A percentile compares a stretch with the other conserved stretches of the same genome.
Evolutionary conservation across 2,888 invertebrate genomes (phyloP).

Genomic region (Ennomos erosarius): DNA sequence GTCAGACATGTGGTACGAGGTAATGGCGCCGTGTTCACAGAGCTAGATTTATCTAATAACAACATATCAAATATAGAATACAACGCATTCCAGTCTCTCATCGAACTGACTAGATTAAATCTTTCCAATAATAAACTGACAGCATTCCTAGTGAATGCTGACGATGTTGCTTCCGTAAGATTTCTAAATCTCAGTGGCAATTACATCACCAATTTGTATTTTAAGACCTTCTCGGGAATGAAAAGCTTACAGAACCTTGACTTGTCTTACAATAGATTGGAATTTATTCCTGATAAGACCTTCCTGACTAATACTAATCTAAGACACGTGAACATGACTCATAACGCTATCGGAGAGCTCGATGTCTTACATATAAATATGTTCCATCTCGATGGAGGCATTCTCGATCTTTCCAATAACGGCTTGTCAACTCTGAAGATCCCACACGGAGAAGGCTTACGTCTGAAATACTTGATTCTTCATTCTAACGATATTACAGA

Average conservation of each 20-base stretch:
- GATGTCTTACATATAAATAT: constrained; percentile 58
- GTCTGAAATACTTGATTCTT: constrained; percentile 57
- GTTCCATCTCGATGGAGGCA: constrained; percentile 69
- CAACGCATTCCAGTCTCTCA: constrained; percentile 67
- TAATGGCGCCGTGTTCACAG: constrained; percentile 52
- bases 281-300: constrained; percentile 61
- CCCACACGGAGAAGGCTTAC: constrained; percentile 59
- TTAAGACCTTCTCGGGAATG: constrained; percentile 66
- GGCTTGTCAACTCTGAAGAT: constrained; percentile 58
- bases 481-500: constrained; percentile 68
- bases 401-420: constrained; percentile 72
- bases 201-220: constrained; percentile 56
- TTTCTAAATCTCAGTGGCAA: constrained; percentile 71
- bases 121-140: constrained; percentile 65
- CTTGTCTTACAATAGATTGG: constrained; percentile 65
- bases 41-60: constrained; percentile 72
- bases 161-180: constrained; percentile 59
- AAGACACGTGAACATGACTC: constrained; percentile 66
- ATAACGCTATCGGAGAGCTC: constrained; percentile 59
- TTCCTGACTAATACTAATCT: constrained; percentile 61
- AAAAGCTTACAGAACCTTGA: constrained; percentile 70
- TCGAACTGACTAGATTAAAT: constrained; percentile 60
- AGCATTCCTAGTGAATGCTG: constrained; percentile 60
- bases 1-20: constrained; percentile 45
- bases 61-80: constrained; percentile 63